phyloP scores from a whole-genome alignment of 2,888 invertebrate species.

The Rhodophaea formosa region DNA sequence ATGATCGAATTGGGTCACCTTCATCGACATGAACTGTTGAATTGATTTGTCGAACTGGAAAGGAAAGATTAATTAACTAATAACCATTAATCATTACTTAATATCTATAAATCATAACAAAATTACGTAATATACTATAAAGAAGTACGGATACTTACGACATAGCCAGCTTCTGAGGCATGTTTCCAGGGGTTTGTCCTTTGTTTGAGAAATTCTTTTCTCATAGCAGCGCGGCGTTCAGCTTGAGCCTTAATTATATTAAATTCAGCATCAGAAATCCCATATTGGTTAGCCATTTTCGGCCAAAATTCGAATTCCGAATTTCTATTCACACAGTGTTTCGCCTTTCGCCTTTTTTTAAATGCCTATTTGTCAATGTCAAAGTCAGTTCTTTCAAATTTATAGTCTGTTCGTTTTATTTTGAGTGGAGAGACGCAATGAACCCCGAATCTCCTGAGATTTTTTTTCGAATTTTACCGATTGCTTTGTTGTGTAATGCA shows the following conservation, averaged over 20 bases:
- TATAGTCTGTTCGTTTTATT: no score
- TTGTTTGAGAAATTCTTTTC: conserved; percentile 87
- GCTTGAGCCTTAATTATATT: conserved; percentile 82
- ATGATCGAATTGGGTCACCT: conserved; percentile 82
- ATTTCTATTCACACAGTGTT: neutral
- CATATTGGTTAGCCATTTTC: conserved; percentile 74
- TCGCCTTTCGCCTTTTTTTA: conserved; percentile 1
- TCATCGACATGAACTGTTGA: conserved; percentile 87
- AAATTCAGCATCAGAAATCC: conserved; percentile 74
- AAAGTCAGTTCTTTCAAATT: neutral
- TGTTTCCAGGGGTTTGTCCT: conserved; percentile 86
- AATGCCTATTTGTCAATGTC: neutral
- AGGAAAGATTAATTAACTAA: conserved; percentile 15
- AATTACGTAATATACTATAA: conserved; percentile 70
- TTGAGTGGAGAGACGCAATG: no score
- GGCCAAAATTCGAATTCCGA: conserved; percentile 4
- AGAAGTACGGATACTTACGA: conserved; percentile 80
- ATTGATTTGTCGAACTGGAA: conserved; percentile 91
- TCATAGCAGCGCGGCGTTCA: conserved; percentile 79
- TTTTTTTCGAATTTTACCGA: neutral
- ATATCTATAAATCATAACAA: conserved; percentile 24
- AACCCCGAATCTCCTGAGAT: no score
- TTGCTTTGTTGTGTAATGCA: neutral
- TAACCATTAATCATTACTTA: neutral
- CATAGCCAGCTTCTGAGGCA: conserved; percentile 84